Percentiles rank a stretch among this genome's conserved stretches.
phyloP scores from a whole-genome alignment of 1,140 invertebrate species.

The Mycetomoellerius zeteki region DNA sequence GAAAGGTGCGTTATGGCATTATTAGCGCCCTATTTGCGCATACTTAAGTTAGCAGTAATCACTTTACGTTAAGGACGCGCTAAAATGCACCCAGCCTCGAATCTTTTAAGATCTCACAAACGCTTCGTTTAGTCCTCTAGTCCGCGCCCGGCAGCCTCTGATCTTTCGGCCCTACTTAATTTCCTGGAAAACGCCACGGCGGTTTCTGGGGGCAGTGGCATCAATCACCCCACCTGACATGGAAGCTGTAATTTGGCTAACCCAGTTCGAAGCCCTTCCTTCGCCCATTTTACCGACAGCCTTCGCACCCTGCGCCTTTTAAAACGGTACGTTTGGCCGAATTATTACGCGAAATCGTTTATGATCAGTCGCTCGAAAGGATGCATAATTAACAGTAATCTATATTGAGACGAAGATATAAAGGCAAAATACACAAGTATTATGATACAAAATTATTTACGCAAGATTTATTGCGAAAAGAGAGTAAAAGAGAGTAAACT shows the following conservation, averaged over 20 bases:
- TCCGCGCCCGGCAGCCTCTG: constrained; percentile 58
- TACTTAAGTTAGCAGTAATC: constrained; percentile 58
- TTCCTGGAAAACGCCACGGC: constrained; percentile 83
- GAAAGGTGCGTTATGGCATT: constrained; percentile 27
- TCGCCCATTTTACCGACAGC: constrained; percentile 72
- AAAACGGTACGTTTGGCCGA: constrained; percentile 75
- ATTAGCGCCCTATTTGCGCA: constrained; percentile 72
- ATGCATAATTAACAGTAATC: constrained; percentile 75
- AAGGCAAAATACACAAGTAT: not conserved
- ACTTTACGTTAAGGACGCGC: constrained; percentile 64
- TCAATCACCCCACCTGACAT: constrained; percentile 85
- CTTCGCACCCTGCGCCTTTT: constrained; percentile 70
- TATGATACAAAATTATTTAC: not conserved
- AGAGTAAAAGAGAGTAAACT: not conserved
- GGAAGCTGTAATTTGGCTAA: constrained; percentile 87
- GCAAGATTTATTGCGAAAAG: not conserved
- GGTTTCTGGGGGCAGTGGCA: constrained; percentile 76
- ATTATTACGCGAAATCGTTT: constrained; percentile 76
- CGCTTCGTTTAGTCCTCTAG: constrained; percentile 14
- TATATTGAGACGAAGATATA: not conserved
- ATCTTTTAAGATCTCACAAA: constrained; percentile 57
- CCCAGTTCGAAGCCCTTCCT: constrained; percentile 73
- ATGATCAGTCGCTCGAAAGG: constrained; percentile 71
- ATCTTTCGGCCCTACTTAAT: constrained; percentile 82
- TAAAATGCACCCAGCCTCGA: constrained; percentile 63